These are phyloP conservation scores for Chironomus striatipennis DNA, from an alignment of 1,140 invertebrate species.

Conservation along the genomic window DNA sequence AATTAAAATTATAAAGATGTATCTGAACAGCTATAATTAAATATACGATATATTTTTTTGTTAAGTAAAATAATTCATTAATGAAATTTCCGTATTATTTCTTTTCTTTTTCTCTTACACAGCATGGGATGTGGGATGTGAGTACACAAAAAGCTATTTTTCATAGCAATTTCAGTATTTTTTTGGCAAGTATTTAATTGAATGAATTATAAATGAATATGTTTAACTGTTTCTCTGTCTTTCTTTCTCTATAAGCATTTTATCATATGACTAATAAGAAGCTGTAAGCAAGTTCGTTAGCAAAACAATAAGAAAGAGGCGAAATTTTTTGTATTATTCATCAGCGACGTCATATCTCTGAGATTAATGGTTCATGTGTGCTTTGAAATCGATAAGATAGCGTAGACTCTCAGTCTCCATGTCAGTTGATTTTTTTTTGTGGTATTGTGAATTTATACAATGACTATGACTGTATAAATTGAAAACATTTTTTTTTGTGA, in stretches of 20 bases:
- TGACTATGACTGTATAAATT: too few species aligned
- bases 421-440: too few species aligned
- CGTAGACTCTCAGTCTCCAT: too few species aligned
- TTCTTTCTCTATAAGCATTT: background rate
- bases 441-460: too few species aligned
- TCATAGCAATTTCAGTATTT: background rate
- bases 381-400: too few species aligned
- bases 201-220: slow-evolving; percentile 4
- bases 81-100: slow-evolving; percentile 6
- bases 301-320: background rate
- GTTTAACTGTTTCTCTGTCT: background rate
- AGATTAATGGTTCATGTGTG: too few species aligned
- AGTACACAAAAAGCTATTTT: background rate
- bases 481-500: too few species aligned
- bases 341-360: background rate
- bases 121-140: background rate
- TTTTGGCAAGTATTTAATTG: slow-evolving; percentile 2
- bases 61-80: background rate
- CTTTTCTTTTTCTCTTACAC: too few species aligned
- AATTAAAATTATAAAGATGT: background rate
- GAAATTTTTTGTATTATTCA: background rate
- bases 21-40: background rate
- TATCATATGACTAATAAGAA: slow-evolving; percentile 5
- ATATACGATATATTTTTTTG: background rate
- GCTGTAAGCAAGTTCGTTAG: background rate